A percentile compares a stretch with the other conserved stretches of the same genome.
Conservation (phyloP, 30 jellyfish, hydroid and myxozoan genomes). For the Turritopsis rubra region DNA sequence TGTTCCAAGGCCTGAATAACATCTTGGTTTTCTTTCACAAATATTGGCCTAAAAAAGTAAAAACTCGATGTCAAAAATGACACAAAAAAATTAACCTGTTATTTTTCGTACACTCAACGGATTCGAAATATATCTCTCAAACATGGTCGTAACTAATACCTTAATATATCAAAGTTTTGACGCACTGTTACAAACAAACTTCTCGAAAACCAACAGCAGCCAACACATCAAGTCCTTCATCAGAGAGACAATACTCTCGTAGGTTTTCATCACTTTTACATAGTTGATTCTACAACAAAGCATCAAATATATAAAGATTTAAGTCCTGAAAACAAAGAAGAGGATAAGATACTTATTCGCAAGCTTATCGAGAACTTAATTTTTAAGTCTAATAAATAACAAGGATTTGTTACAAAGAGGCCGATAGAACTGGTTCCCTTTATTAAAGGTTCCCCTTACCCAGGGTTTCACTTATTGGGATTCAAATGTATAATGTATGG, state of each 20-base stretch:
- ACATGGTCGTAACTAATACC: conserved; percentile 1
- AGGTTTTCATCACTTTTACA: neutral
- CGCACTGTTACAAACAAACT: too few relatives aligned
- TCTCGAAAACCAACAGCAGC: neutral
- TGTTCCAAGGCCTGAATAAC: neutral
- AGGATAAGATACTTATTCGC: too few relatives aligned
- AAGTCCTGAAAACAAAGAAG: too few relatives aligned
- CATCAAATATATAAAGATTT: neutral
- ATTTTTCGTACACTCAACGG: neutral
- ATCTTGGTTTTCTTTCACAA: neutral
- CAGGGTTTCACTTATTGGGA: neutral
- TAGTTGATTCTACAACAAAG: neutral
- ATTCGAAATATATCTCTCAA: too few relatives aligned
- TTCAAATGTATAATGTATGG: too few relatives aligned
- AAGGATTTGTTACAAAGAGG: too few relatives aligned
- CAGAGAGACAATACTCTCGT: conserved; percentile 2
- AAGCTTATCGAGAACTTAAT: too few relatives aligned
- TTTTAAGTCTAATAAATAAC: too few relatives aligned
- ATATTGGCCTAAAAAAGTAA: conserved; percentile 12
- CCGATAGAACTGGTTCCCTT: too few relatives aligned
- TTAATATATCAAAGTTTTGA: neutral
- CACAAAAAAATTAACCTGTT: neutral
- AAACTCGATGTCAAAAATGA: too few relatives aligned
- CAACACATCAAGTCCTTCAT: conserved; percentile 7
- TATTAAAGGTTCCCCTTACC: too few relatives aligned